Conservation (phyloP, 1,140 invertebrate species). For the Globodera rostochiensis region DNA sequence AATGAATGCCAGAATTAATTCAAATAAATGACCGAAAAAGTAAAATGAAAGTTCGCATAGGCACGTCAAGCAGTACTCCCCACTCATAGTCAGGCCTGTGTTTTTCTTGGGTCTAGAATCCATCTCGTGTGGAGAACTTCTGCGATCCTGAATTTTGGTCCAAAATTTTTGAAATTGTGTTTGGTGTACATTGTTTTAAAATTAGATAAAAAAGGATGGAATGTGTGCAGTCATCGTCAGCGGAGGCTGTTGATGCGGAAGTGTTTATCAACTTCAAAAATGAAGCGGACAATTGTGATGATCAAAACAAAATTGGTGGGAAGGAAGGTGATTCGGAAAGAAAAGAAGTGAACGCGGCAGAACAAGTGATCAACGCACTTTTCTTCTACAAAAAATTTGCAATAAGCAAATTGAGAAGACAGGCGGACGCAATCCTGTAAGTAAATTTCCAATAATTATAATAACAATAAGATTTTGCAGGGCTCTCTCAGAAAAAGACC, state of each 20-base stretch:
- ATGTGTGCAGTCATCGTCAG: background rate
- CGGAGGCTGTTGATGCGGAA: background rate
- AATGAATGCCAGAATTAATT: no score
- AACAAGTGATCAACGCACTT: constrained; percentile 41
- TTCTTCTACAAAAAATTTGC: constrained; percentile 34
- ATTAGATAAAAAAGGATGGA: background rate
- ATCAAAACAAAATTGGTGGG: background rate
- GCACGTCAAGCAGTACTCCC: no score
- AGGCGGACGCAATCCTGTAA: constrained; percentile 29
- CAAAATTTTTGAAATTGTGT: no score
- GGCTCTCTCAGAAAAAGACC: constrained; percentile 26
- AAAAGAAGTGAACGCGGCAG: constrained; percentile 32
- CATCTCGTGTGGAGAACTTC: no score
- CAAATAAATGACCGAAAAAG: no score
- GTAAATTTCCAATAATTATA: background rate
- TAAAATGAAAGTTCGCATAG: no score
- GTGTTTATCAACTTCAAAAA: background rate
- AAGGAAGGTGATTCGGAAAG: background rate
- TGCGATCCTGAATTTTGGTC: no score
- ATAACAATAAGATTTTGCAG: constrained; percentile 15
- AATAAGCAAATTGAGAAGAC: constrained; percentile 21
- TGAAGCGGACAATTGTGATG: background rate
- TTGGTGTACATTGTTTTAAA: no score
- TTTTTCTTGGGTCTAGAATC: no score
- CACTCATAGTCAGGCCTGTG: no score